Percentiles rank a stretch among this genome's conserved stretches.
phyloP scores from a whole-genome alignment of 1,140 invertebrate genomes.

The Leptinotarsa texana region DNA sequence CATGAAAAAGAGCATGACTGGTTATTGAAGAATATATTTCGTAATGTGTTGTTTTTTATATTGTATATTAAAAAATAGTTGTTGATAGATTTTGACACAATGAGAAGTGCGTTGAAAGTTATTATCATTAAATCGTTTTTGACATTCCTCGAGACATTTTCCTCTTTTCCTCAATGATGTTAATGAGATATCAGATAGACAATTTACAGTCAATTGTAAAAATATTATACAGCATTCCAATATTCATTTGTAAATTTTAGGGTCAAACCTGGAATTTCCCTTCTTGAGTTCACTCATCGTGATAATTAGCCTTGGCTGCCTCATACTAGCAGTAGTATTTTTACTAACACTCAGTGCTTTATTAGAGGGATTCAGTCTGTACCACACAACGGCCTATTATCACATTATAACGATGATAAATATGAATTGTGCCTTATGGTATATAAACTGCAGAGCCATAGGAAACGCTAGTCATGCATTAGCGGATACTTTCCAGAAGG shows the following conservation, averaged over 20 bases:
- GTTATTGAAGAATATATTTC: too few species aligned
- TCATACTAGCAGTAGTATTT: constrained; percentile 62
- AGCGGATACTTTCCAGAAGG: constrained; percentile 51
- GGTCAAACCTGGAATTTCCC: constrained; percentile 63
- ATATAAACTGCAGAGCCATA: constrained; percentile 66
- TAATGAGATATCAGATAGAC: too few species aligned
- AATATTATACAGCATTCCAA: too few species aligned
- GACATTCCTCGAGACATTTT: too few species aligned
- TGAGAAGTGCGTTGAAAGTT: too few species aligned
- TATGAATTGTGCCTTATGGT: constrained; percentile 68
- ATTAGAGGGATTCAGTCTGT: constrained; percentile 63
- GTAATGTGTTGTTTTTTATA: too few species aligned
- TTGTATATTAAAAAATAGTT: too few species aligned
- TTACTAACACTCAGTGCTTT: constrained; percentile 61
- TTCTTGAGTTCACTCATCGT: constrained; percentile 61
- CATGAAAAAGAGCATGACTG: too few species aligned
- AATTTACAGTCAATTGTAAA: too few species aligned
- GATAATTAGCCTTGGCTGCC: constrained; percentile 62
- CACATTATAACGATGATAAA: constrained; percentile 69
- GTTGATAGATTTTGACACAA: too few species aligned
- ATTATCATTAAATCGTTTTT: too few species aligned
- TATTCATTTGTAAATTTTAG: constrained; percentile 35
- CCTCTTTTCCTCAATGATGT: too few species aligned
- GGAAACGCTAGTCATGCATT: constrained; percentile 58
- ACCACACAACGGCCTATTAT: constrained; percentile 64